Evolutionary conservation across 2,113 vertebrate genomes (phyloP).

Genomic region (Siniperca chuatsi): DNA sequence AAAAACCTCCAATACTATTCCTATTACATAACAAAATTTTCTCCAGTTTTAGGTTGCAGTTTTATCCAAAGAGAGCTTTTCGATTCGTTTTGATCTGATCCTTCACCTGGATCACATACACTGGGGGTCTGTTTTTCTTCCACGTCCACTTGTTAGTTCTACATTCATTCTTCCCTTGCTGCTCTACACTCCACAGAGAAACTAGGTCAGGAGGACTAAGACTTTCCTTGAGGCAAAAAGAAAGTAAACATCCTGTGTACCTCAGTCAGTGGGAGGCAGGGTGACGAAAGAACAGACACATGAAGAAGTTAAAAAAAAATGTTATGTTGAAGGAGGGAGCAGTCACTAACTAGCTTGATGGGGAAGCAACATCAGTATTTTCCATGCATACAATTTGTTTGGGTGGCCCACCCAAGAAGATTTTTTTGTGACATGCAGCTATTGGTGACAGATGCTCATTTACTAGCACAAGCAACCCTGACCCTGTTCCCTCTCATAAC

Average conservation of each 20-base stretch:
- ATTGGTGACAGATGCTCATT: slow-evolving; percentile 1
- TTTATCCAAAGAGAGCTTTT: slow-evolving; percentile 11
- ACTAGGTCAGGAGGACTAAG: slow-evolving; percentile 80
- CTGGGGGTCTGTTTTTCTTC: slow-evolving; percentile 65
- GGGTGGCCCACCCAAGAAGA: neutral
- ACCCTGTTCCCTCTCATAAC: neutral
- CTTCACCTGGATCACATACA: slow-evolving; percentile 43
- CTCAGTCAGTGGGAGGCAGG: slow-evolving; percentile 63
- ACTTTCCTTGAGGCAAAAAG: slow-evolving; percentile 66
- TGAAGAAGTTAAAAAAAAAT: slow-evolving; percentile 24
- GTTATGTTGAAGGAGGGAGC: slow-evolving; percentile 8
- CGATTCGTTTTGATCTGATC: slow-evolving; percentile 25
- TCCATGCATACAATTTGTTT: neutral
- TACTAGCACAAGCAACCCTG: neutral
- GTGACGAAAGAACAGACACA: slow-evolving; percentile 39
- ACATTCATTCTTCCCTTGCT: slow-evolving; percentile 64
- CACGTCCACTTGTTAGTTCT: slow-evolving; percentile 60
- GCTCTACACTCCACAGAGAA: slow-evolving; percentile 57
- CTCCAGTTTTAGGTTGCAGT: slow-evolving; percentile 1
- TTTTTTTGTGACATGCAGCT: slow-evolving; percentile 6
- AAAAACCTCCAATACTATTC: neutral
- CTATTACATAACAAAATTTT: neutral
- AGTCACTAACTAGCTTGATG: neutral
- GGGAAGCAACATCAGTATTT: neutral
- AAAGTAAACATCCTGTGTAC: slow-evolving; percentile 78